Base-by-base conservation (phyloP, 2,888 invertebrate genomes). In the Ceratothoa steindachneri region DNA sequence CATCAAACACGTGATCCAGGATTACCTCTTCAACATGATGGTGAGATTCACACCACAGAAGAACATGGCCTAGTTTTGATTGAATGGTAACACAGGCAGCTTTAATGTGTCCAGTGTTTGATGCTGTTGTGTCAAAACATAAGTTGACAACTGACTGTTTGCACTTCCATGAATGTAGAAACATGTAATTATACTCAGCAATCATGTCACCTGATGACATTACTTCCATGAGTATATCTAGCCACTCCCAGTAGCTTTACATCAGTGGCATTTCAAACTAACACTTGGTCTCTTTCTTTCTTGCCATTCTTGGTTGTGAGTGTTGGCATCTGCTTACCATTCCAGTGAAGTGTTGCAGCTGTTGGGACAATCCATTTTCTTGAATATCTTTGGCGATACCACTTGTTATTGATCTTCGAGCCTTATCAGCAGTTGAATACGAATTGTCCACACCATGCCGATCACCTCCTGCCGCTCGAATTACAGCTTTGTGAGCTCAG, bases 51-150 rank as follows among this genome's bases (percentile, higher is more conserved):
- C 41, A 41, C 41, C 41, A 41, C 41, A 41, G 41, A 41, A 41
- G 41, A 41, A 12, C 41, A 41, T 15, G 41, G 41, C 15, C 41
- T 15, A 41, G 41, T 41, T 41, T 41, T 41, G 41, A 41, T 41
- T 41, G 41, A 41, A 41, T 41, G 41, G 41, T 41, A 60, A 60
- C 24, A 24, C 60, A 60, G 19, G 60, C 60, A 60, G 60, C 60
- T 60, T 7, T 19, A 24, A 41, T 15, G 41, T 41, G 41, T 41
- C 41, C 41, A 41, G 41, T 41, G 41, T 41, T 41, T 41, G 41
- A 41, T 41, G 41, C 41, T 41, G 41, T 41, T 41, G 41, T 41
- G 41, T 41, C 41, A 41, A 41, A 41, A 41, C 41, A 41, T 41
- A 41, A 41, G 41, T 41, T 41, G 41, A 41, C 41, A 41, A 41